These are phyloP conservation scores for Ceraclea dissimilis DNA, from an alignment of 2,888 invertebrate species.

Conservation along the genomic window DNA sequence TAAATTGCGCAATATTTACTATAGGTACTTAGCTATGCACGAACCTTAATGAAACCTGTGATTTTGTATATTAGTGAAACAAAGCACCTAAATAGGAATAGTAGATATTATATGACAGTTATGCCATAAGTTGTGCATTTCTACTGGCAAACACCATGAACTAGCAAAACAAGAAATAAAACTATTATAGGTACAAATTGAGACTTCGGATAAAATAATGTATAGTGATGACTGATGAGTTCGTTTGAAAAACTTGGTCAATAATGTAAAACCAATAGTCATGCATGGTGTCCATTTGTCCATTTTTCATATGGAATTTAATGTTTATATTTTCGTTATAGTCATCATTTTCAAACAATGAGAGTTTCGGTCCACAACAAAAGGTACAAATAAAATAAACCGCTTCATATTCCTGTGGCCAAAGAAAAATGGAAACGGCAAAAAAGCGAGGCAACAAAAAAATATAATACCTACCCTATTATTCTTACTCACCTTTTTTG, in stretches of 20 bases:
- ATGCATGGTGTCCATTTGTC: conserved; percentile 16
- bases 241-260: not conserved
- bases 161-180: no score
- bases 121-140: no score
- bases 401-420: conserved; percentile 8
- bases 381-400: conserved; percentile 11
- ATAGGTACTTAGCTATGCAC: no score
- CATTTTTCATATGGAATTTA: conserved; percentile 19
- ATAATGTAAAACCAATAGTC: conserved; percentile 22
- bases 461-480: not conserved
- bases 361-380: conserved; percentile 6
- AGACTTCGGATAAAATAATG: no score
- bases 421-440: not conserved
- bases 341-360: conserved; percentile 26
- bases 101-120: no score
- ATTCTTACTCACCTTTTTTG: not conserved
- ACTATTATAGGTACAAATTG: no score
- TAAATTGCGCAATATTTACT: no score
- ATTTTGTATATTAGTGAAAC: no score
- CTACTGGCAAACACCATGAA: no score
- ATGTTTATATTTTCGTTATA: conserved; percentile 25
- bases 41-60: no score
- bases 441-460: not conserved
- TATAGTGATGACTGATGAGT: no score
- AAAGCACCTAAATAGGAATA: no score